Base-by-base conservation (phyloP, 2,113 vertebrate genomes). In the Menidia beryllina region DNA sequence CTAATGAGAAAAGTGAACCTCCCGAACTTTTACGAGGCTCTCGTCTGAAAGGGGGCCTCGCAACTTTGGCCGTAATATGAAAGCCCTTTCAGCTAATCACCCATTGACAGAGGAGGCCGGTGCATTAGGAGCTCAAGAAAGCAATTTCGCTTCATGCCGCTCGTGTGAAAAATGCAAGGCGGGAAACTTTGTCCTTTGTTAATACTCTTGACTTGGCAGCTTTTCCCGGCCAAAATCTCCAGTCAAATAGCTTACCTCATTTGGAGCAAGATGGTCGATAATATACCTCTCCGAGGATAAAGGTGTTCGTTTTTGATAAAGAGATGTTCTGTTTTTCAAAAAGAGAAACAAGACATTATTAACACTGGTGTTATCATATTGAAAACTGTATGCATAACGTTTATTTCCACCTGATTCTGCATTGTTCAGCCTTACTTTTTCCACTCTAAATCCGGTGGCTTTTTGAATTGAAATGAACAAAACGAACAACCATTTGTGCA, bases 1-100 rank as follows among this genome's bases (percentile, higher is more conserved):
- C 91, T 93, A 94, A 94, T 93, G 90, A 93, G 91, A 92, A 93
- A 93, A 93, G 91, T 91, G 91, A 94, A 93, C 89, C 86, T 84
- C 82, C 85, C 84, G 84, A 92, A 93, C 91, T 91, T 94, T 92
- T 91, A 91, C 81, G 82, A 89, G 86, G 49, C 75, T 86, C 82
- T 83, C 27, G 77, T 89, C 87, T 86, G 75, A 89, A 84, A 88
- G 86, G 82, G n/a, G 87, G 79, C 77, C 86, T 52, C 49, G 75
- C 82, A 89, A 89, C 89, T 91, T 88, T 87, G 79, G 70, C 68
- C 87, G 26, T 88, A 85, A 91, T 86, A 89, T 82, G 72, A 83
- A 87, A 83, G 86, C 41, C 82, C 73, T 79, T 79, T 84, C 82
- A 83, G 88, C 88, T 92, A 90, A 92, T 91, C 89, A 89, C 71